These are phyloP conservation scores for Coelopa pilipes DNA, from an alignment of 2,888 invertebrate genomes.

Conservation along the genomic window DNA sequence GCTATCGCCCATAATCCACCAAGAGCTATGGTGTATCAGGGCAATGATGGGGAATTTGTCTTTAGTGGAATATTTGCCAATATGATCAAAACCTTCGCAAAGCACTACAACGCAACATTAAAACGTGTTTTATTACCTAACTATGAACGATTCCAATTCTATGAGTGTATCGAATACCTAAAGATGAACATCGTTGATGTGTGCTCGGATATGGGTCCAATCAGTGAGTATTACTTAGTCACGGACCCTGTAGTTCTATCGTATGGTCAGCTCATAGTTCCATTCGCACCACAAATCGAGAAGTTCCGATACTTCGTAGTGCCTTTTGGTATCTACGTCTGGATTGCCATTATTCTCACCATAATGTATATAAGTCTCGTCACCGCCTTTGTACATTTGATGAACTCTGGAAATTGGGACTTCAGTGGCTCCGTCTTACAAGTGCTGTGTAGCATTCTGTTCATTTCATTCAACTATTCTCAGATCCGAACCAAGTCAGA, in stretches of 20 bases:
- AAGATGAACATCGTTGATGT: conserved; percentile 8
- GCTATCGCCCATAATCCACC: conserved; percentile 33
- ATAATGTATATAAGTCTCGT: conserved; percentile 16
- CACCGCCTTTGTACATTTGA: conserved; percentile 15
- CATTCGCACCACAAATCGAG: conserved; percentile 41
- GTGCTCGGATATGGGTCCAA: conserved; percentile 8
- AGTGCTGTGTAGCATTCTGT: conserved; percentile 24
- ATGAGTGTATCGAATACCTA: conserved; percentile 24
- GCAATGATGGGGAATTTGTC: not conserved
- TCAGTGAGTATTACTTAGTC: conserved; percentile 5
- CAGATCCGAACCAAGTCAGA: not conserved
- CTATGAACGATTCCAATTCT: not conserved
- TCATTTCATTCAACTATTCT: conserved; percentile 2
- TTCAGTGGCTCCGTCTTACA: conserved; percentile 23
- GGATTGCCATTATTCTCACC: conserved; percentile 26
- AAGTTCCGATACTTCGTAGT: conserved; percentile 46
- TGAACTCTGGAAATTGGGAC: conserved; percentile 10
- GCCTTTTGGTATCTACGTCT: conserved; percentile 41
- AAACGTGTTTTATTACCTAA: conserved; percentile 12
- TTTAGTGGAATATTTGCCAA: conserved; percentile 15
- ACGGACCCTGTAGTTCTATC: conserved; percentile 24
- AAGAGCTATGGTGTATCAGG: conserved; percentile 23
- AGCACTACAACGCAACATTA: conserved; percentile 30
- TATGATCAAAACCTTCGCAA: conserved; percentile 20
- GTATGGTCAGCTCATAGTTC: conserved; percentile 44